phyloP scores from a whole-genome alignment of 1,140 invertebrate genomes.

The Anastrepha ludens region DNA sequence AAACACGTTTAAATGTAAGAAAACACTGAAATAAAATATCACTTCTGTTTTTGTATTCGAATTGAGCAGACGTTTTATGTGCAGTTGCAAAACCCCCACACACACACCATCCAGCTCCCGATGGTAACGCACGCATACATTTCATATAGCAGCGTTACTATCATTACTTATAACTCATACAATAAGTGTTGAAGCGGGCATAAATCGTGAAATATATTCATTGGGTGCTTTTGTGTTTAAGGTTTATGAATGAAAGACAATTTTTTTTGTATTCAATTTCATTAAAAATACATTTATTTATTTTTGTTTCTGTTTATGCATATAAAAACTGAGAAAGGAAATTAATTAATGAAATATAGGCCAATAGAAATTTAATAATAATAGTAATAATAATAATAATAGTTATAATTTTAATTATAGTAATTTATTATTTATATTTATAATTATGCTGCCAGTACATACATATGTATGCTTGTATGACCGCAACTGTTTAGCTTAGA shows the following conservation, averaged over 20 bases:
- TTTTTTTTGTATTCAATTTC: slow-evolving; percentile 51
- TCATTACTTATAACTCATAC: no score
- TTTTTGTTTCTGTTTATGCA: slow-evolving; percentile 45
- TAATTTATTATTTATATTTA: slow-evolving; percentile 38
- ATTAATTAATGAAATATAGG: slow-evolving; percentile 48
- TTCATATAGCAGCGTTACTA: no score
- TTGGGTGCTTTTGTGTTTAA: no score
- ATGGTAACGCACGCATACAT: no score
- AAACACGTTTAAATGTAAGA: no score
- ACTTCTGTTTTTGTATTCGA: no score
- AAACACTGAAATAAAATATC: no score
- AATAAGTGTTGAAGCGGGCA: no score
- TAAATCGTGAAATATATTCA: no score
- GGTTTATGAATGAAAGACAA: not conserved
- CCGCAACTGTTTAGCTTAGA: slow-evolving; percentile 46
- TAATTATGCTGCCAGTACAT: slow-evolving; percentile 1
- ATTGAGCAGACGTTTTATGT: no score
- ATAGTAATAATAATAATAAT: slow-evolving; percentile 43
- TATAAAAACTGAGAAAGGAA: slow-evolving; percentile 52
- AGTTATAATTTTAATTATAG: slow-evolving; percentile 42
- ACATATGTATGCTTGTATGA: not conserved
- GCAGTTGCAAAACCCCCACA: no score
- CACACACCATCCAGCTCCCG: no score
- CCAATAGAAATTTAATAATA: slow-evolving; percentile 50
- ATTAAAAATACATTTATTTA: slow-evolving; percentile 51